Evolutionary conservation across 2,888 invertebrate genomes (phyloP).

Genomic region (Caenorhabditis angaria): DNA sequence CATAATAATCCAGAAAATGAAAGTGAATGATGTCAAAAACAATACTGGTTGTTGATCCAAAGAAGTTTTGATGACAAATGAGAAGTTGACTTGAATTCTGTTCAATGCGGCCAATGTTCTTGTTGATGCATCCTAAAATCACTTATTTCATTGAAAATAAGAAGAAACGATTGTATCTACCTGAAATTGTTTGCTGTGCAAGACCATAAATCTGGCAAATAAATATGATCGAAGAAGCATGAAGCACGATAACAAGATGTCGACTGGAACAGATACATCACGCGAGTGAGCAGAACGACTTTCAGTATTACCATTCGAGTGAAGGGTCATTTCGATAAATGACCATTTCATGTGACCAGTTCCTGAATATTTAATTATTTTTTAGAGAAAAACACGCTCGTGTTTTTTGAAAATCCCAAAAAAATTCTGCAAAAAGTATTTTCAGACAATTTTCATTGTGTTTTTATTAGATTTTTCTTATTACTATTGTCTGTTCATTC

Average conservation of each 20-base stretch:
- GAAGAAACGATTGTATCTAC: slow-evolving; percentile 32
- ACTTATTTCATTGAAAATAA: neutral
- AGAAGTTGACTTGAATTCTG: slow-evolving; percentile 89
- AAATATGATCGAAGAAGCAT: slow-evolving; percentile 98
- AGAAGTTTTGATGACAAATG: slow-evolving; percentile 92
- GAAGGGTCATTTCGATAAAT: slow-evolving; percentile 48
- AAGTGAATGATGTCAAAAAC: slow-evolving; percentile 98
- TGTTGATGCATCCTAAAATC: slow-evolving; percentile 84
- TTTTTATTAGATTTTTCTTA: no score
- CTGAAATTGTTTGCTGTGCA: slow-evolving; percentile 95
- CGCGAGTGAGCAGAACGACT: slow-evolving; percentile 16
- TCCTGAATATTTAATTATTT: no score
- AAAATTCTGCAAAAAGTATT: no score
- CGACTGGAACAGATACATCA: slow-evolving; percentile 81
- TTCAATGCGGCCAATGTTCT: slow-evolving; percentile 76
- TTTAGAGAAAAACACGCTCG: slow-evolving; percentile 6
- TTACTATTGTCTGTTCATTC: no score
- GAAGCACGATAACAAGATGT: slow-evolving; percentile 94
- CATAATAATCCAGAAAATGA: slow-evolving; percentile 98
- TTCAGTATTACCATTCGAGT: slow-evolving; percentile 26
- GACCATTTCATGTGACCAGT: slow-evolving; percentile 52
- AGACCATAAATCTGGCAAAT: slow-evolving; percentile 98
- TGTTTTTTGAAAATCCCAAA: neutral
- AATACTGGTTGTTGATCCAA: slow-evolving; percentile 99
- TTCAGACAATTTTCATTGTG: no score